A percentile compares a stretch with the other conserved stretches of the same genome.
These are phyloP conservation scores for Junonia oenone DNA, from an alignment of 2,888 invertebrate species.

Conservation along the genomic window DNA sequence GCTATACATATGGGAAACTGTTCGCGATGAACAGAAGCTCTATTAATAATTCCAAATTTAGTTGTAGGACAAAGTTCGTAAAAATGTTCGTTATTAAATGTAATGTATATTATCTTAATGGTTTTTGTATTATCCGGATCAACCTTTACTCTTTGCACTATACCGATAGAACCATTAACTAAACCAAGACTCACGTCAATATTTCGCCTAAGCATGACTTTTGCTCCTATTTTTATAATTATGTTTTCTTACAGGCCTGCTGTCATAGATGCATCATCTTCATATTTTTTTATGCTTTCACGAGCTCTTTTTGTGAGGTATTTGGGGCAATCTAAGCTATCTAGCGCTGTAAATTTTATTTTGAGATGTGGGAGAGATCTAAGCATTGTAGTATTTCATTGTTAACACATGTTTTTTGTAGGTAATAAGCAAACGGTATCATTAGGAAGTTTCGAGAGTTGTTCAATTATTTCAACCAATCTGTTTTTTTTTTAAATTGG, in stretches of 20 bases:
- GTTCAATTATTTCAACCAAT: background rate
- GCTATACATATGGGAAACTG: conserved; percentile 28
- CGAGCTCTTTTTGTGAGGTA: conserved; percentile 4
- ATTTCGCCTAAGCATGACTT: conserved; percentile 28
- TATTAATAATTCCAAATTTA: conserved; percentile 30
- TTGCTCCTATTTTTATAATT: conserved; percentile 25
- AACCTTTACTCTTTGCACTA: conserved; percentile 19
- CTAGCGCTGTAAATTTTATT: background rate
- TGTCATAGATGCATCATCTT: conserved; percentile 28
- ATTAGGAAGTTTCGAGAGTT: conserved; percentile 21
- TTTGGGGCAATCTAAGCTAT: background rate
- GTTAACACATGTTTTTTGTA: conserved; percentile 36
- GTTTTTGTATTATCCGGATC: conserved; percentile 16
- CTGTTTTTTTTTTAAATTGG: background rate
- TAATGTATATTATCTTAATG: conserved; percentile 20
- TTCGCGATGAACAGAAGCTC: conserved; percentile 29
- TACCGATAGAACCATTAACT: conserved; percentile 26
- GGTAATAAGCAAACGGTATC: conserved; percentile 38
- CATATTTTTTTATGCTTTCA: conserved; percentile 26
- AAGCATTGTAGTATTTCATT: conserved; percentile 38
- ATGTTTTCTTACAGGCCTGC: conserved; percentile 27
- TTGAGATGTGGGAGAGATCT: conserved; percentile 3
- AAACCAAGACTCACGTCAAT: conserved; percentile 25
- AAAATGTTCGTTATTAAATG: conserved; percentile 16
- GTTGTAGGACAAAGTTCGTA: conserved; percentile 12